Conservation (phyloP, 2,797 vertebrate genomes). For the Enteromius fasciolatus region DNA sequence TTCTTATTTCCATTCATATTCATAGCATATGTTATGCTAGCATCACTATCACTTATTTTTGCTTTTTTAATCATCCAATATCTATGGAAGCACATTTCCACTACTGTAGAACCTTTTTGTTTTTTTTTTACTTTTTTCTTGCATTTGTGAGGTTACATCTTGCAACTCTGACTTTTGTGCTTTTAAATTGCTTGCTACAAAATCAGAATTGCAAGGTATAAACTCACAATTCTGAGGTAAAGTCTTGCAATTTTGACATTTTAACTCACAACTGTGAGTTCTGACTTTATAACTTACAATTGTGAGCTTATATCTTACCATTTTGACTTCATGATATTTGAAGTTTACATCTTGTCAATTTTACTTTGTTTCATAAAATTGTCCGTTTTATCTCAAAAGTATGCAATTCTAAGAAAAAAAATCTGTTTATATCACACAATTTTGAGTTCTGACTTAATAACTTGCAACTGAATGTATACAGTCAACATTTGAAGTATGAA, state of each 20-base stretch:
- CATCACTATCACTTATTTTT: background rate
- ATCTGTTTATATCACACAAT: too few species aligned
- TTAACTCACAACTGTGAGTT: too few species aligned
- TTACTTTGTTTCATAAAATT: background rate
- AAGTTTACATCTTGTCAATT: background rate
- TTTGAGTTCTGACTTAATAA: background rate
- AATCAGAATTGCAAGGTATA: background rate
- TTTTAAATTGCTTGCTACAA: background rate
- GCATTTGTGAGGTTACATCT: background rate
- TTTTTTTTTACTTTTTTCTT: background rate
- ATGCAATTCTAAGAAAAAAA: background rate
- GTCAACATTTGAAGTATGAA: too few species aligned
- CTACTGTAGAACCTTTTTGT: background rate
- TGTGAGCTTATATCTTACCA: background rate
- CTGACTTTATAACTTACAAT: too few species aligned
- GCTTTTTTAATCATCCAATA: background rate
- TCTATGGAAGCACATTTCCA: background rate
- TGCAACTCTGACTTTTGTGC: background rate
- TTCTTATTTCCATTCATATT: background rate
- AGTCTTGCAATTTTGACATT: background rate
- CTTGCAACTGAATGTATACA: background rate
- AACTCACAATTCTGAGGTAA: background rate
- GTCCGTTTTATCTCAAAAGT: background rate
- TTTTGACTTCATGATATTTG: background rate
- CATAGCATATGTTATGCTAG: background rate